A percentile compares a stretch with the other conserved stretches of the same genome.
These are phyloP conservation scores for Parapristionchus giblindavisi DNA, from an alignment of 2,888 invertebrate species.

Conservation along the genomic window DNA sequence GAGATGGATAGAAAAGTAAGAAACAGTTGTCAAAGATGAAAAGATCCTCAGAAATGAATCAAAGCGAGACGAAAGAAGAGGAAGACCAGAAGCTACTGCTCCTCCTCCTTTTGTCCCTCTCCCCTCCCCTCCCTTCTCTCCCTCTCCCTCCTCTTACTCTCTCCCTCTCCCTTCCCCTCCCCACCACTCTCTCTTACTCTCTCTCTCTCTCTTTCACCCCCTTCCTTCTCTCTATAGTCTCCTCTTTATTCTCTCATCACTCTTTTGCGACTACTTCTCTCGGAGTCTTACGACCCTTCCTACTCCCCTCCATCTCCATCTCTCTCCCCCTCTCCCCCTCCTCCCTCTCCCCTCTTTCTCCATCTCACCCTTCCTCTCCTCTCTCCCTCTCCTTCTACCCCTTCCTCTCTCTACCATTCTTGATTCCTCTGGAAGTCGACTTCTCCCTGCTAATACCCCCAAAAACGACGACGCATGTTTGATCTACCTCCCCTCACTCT, in stretches of 20 bases:
- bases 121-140: neutral
- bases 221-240: no score
- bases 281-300: neutral
- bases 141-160: neutral
- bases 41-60: no score
- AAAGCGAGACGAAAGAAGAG: neutral
- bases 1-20: no score
- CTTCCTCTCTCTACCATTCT: neutral
- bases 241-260: no score
- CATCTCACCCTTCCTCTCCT: neutral
- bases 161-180: neutral
- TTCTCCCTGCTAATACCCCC: neutral
- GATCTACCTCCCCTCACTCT: neutral
- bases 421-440: conserved; percentile 1
- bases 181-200: neutral
- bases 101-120: neutral
- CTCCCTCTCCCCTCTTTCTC: neutral
- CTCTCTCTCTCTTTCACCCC: neutral
- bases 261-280: neutral
- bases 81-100: neutral
- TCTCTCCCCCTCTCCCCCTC: neutral
- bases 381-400: neutral
- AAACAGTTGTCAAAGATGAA: no score
- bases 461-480: neutral
- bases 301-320: neutral